A percentile compares a stretch with the other conserved stretches of the same genome.
These are phyloP conservation scores for Gulo gulo DNA, from an alignment of 2,113 vertebrate genomes.

Conservation along the genomic window DNA sequence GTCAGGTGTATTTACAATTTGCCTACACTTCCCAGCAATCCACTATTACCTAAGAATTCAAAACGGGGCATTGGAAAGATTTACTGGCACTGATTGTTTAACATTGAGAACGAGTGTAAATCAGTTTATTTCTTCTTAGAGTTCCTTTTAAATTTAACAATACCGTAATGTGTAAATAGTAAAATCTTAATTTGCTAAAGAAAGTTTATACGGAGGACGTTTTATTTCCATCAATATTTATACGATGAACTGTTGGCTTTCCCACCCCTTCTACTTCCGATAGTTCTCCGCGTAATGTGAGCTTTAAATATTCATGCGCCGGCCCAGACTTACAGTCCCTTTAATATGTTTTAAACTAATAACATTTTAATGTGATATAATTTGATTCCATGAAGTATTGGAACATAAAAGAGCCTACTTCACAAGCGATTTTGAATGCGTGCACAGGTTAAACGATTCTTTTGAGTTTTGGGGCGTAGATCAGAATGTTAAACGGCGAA, in stretches of 20 bases:
- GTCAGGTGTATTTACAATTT: slow-evolving; percentile 45
- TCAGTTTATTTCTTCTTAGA: not conserved
- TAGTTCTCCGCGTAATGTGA: not conserved
- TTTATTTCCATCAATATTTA: slow-evolving; percentile 17
- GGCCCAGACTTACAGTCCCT: slow-evolving; percentile 34
- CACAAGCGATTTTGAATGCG: slow-evolving; percentile 27
- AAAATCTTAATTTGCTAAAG: slow-evolving; percentile 45
- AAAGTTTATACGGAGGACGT: not conserved
- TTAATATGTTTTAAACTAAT: slow-evolving; percentile 63
- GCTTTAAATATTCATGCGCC: slow-evolving; percentile 67
- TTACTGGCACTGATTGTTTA: not conserved
- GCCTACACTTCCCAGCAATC: not conserved
- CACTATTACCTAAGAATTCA: slow-evolving; percentile 13
- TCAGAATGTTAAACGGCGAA: slow-evolving; percentile 6
- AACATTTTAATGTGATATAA: slow-evolving; percentile 65
- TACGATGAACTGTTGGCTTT: not conserved
- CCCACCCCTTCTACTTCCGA: not conserved
- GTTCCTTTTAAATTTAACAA: slow-evolving; percentile 42
- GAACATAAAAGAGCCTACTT: slow-evolving; percentile 19
- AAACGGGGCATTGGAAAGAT: slow-evolving; percentile 39
- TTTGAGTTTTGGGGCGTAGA: not conserved
- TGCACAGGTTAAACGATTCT: not conserved
- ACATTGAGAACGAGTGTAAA: slow-evolving; percentile 15
- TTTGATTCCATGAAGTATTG: slow-evolving; percentile 52
- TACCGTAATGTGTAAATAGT: slow-evolving; percentile 19